These are phyloP conservation scores for Adoxophyes honmai DNA, from an alignment of 1,140 invertebrate species.

Conservation along the genomic window DNA sequence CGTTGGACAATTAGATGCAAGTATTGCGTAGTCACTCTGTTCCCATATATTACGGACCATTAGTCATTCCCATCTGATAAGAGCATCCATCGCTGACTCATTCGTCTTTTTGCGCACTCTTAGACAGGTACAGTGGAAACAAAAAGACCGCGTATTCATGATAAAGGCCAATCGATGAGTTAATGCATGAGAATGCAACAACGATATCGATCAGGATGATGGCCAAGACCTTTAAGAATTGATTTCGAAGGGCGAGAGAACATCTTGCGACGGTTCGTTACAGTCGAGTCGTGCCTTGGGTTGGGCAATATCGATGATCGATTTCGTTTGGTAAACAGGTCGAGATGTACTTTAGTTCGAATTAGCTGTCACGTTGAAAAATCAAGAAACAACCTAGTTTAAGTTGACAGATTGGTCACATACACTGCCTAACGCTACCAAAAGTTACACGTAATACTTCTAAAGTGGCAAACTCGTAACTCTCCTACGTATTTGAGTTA, in stretches of 20 bases:
- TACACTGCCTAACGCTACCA: too few species aligned
- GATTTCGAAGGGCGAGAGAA: slow-evolving; percentile 10
- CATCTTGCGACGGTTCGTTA: slow-evolving; percentile 2
- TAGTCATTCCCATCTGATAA: slow-evolving; percentile 35
- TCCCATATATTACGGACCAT: slow-evolving; percentile 31
- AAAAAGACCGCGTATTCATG: slow-evolving; percentile 15
- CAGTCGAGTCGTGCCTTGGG: background rate
- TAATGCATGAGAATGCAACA: slow-evolving; percentile 23
- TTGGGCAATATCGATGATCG: slow-evolving; percentile 3
- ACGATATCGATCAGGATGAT: slow-evolving; percentile 9
- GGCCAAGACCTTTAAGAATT: slow-evolving; percentile 6
- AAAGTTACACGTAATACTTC: too few species aligned
- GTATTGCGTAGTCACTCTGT: slow-evolving; percentile 25
- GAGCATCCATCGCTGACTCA: slow-evolving; percentile 33
- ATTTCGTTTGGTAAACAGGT: too few species aligned
- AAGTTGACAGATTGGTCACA: too few species aligned
- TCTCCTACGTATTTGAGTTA: too few species aligned
- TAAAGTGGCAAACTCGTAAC: too few species aligned
- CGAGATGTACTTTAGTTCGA: too few species aligned
- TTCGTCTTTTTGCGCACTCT: slow-evolving; percentile 35
- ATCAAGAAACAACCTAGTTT: too few species aligned
- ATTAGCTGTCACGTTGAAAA: too few species aligned
- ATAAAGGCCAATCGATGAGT: slow-evolving; percentile 26
- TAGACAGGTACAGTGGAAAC: slow-evolving; percentile 16
- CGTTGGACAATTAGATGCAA: slow-evolving; percentile 25